These are phyloP conservation scores for Amiota communis DNA, from an alignment of 2,888 invertebrate species.

Conservation along the genomic window DNA sequence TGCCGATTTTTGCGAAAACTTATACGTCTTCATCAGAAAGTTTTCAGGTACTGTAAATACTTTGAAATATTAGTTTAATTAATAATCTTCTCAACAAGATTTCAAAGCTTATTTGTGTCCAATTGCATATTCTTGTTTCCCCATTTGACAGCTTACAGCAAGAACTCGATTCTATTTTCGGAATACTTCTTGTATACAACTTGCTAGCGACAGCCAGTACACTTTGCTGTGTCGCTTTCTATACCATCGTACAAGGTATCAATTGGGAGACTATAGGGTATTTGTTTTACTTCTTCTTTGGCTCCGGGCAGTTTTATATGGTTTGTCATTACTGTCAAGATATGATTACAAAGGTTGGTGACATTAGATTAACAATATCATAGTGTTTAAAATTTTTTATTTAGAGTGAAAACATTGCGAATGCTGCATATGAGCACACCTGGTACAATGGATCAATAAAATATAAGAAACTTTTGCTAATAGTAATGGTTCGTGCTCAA, in stretches of 20 bases:
- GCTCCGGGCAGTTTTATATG: conserved; percentile 37
- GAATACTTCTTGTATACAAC: conserved; percentile 38
- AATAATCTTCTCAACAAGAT: background rate
- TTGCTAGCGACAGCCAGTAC: conserved; percentile 36
- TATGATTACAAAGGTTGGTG: conserved; percentile 17
- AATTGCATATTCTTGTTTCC: background rate
- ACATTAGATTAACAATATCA: background rate
- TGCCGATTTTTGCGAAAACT: conserved; percentile 27
- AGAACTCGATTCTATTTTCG: conserved; percentile 31
- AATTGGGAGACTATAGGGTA: background rate
- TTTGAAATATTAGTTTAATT: background rate
- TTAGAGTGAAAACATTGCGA: background rate
- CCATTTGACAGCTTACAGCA: conserved; percentile 4
- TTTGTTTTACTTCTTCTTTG: conserved; percentile 30
- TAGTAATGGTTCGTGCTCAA: background rate
- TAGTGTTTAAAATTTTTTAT: background rate
- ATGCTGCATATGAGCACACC: conserved; percentile 7
- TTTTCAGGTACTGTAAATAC: background rate
- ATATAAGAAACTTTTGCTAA: background rate
- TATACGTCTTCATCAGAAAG: background rate
- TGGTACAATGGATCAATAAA: conserved; percentile 9
- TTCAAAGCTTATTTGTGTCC: background rate
- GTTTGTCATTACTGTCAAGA: conserved; percentile 36
- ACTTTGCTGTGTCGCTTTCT: conserved; percentile 36
- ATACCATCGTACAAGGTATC: conserved; percentile 28